Percentiles rank a stretch among this genome's conserved stretches.
These are phyloP conservation scores for Falco punctatus DNA, from an alignment of 2,113 vertebrate genomes.

Conservation along the genomic window DNA sequence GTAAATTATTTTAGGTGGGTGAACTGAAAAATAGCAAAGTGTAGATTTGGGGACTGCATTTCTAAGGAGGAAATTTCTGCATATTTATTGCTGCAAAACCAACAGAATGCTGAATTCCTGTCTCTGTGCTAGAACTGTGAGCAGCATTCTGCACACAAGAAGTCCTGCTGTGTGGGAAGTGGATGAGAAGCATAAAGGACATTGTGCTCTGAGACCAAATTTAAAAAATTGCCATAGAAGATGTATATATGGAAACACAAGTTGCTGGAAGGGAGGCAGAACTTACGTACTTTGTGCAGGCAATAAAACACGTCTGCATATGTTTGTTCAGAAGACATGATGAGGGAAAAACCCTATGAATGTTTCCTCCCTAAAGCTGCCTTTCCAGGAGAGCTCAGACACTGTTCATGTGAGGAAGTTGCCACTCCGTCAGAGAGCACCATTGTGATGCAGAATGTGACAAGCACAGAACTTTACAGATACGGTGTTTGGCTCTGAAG, in stretches of 20 bases:
- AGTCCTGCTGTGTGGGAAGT: not conserved
- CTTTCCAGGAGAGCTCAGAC: conserved; percentile 5
- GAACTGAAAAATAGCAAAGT: not conserved
- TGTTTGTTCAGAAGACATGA: conserved; percentile 3
- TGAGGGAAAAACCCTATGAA: not conserved
- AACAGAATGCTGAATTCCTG: not conserved
- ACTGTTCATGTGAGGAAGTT: not conserved
- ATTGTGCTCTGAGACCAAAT: not conserved
- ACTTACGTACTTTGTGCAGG: not conserved
- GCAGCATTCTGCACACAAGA: not conserved
- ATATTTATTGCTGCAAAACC: not conserved
- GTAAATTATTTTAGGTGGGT: not conserved
- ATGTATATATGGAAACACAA: not conserved
- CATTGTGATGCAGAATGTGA: not conserved
- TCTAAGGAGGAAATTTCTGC: not conserved
- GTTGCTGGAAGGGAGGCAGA: not conserved
- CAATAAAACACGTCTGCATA: not conserved
- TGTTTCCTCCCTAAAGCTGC: not conserved
- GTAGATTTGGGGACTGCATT: not conserved
- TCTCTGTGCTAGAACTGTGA: not conserved
- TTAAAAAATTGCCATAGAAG: not conserved
- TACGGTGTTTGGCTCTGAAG: not conserved
- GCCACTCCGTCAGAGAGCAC: conserved; percentile 9
- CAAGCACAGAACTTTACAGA: not conserved
- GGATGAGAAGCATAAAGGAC: not conserved